Evolutionary conservation across 2,888 invertebrate species (phyloP), one percentile per base, ranked within the genome.

Genomic region (Trachelus troglodyta): DNA sequence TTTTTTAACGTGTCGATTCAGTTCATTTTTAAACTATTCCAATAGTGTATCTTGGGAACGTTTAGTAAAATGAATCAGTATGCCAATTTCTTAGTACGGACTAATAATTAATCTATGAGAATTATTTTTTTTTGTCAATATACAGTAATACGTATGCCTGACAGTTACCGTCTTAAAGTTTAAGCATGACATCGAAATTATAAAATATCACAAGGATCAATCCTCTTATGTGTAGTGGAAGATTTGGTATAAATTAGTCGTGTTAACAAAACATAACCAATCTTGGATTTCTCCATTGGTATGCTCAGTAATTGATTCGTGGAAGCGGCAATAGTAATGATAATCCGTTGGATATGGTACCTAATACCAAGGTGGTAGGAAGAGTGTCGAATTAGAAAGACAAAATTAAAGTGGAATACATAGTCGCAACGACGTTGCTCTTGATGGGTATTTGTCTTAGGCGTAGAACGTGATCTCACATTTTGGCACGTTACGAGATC

Each of bases 401-500:
- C 23, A 56, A 23, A 56, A 56, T 56, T 56, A 56, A 56, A 56
- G 56, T 56, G 23, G 4, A 56, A 56, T 23, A 56, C 56, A 11
- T 11, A 56, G 56, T 56, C 23, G 15, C 23, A 23, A 23, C 23
- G 23, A 56, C 9, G 9, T 23, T 56, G 56, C 23, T 56, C 56
- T 23, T 2, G 23, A 56, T 23, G 56, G 56, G 23, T 71, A 71
- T 71, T 34, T 23, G 71, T 71, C 71, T 71, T 31, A 34, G 4
- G 71, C 71, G 31, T 40, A 33, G 30, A 76, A 75, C 79, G 84
- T 81, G 82, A 85, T 85, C 76, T 83, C 82, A 77, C 83, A 83
- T 88, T 89, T 88, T 86, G 85, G 85, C 88, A 88, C 88, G 89
- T 88, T 87, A 85, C 79, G 81, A 83, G 84, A 87, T 87, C 85